Evolutionary conservation across 2,797 vertebrate genomes (phyloP).

Genomic region (Acomys russatus): DNA sequence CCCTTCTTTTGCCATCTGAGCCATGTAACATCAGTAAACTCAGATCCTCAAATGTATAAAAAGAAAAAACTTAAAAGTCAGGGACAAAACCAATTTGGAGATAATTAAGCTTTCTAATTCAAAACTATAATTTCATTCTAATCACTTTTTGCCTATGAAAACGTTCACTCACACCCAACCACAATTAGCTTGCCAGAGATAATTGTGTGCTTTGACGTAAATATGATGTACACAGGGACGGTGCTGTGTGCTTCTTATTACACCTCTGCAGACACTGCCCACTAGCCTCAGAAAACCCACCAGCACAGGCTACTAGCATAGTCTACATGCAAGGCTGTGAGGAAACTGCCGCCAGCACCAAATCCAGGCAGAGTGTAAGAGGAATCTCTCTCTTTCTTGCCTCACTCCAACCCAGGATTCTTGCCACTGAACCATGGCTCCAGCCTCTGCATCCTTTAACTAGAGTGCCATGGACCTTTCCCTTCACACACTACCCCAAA

Average conservation of each 20-base stretch:
- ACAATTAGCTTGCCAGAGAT: background rate
- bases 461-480: background rate
- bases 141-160: background rate
- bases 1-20: background rate
- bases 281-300: background rate
- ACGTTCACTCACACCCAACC: background rate
- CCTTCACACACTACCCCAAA: background rate
- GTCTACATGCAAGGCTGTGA: background rate
- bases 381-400: background rate
- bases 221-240: background rate
- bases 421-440: background rate
- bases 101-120: slow-evolving; percentile 30
- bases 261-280: background rate
- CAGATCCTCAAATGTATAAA: background rate
- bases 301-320: background rate
- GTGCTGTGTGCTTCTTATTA: background rate
- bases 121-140: slow-evolving; percentile 11
- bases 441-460: background rate
- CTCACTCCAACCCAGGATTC: no score
- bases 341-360: background rate
- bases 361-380: background rate
- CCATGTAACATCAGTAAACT: background rate
- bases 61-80: no score
- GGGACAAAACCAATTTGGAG: background rate
- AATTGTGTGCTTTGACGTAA: background rate